Evolutionary conservation across 2,888 invertebrate species (phyloP).

Genomic region (Ophraella communa): DNA sequence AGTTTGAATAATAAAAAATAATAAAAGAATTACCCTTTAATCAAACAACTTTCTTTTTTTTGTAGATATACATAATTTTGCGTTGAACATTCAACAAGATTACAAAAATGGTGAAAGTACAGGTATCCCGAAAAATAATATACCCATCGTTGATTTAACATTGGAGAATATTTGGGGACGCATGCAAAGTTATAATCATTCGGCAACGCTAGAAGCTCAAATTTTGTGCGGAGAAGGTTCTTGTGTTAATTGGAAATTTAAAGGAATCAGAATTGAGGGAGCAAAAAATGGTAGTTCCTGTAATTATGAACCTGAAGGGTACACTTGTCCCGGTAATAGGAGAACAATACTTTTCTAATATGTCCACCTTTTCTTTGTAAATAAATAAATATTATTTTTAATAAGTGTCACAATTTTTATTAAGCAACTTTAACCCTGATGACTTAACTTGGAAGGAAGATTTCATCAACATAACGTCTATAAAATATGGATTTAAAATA

Average conservation of each 20-base stretch:
- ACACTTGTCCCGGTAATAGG: conserved; percentile 11
- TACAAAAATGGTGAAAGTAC: conserved; percentile 11
- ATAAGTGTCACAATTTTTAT: too few relatives aligned
- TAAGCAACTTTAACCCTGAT: too few relatives aligned
- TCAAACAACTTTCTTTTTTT: background rate
- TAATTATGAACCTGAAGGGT: conserved; percentile 29
- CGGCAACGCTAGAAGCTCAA: conserved; percentile 1
- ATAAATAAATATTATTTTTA: too few relatives aligned
- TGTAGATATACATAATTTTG: conserved; percentile 24
- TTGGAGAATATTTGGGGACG: conserved; percentile 11
- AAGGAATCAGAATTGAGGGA: conserved; percentile 24
- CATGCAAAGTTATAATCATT: conserved; percentile 15
- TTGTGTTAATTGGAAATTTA: conserved; percentile 27
- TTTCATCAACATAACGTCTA: too few relatives aligned
- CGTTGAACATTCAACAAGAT: conserved; percentile 19
- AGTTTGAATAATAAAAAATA: too few relatives aligned
- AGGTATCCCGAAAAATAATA: conserved; percentile 8
- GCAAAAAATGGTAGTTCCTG: conserved; percentile 24
- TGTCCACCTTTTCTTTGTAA: too few relatives aligned
- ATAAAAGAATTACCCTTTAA: too few relatives aligned
- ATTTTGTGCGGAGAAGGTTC: conserved; percentile 18
- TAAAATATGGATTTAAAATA: too few relatives aligned
- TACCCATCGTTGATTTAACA: conserved; percentile 18
- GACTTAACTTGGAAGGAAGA: too few relatives aligned
- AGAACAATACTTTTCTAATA: background rate